Base-by-base conservation (phyloP, 2,113 vertebrate genomes). In the Tenrec ecaudatus region DNA sequence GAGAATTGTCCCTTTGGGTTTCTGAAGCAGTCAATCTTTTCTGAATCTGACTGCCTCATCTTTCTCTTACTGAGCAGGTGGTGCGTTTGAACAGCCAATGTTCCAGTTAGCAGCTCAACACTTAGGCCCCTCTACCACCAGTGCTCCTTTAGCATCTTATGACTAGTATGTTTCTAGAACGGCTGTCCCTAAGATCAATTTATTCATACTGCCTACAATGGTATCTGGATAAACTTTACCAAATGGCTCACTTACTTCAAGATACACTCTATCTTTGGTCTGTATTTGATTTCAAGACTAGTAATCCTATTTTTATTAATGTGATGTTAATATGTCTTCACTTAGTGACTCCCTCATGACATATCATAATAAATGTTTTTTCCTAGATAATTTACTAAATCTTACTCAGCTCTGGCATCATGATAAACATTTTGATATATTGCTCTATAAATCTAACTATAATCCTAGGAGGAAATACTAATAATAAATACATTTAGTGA, bases 401-500 rank as follows among this genome's bases (percentile, higher is more conserved):
- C 29, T 82, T 73, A 25, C 57, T 47, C 7, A 47, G 58, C 20
- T 27, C 71, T 20, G 36, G n/a, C 20, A 82, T 29, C 73, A 17
- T n/a, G 31, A 19, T 87, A 78, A 89, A 77, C n/a, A 8, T 47
- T 93, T 43, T 82, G 0, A 78, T 0, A 10, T 64, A 68, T 60
- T 38, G 8, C 22, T 84, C 58, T 19, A 17, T 60, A n/a, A 75
- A 14, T 36, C 8, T 7, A 23, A 82, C 5, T 29, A 78, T 20
- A 69, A 38, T 62, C 16, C 8, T 57, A 33, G 38, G 73, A 80
- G 5, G 1, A 38, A 64, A 2, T 23, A 53, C 17, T 87, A n/a
- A 58, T 83, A 89, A n/a, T 66, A 64, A 78, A 16, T 11, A 60
- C 23, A 87, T 77, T 87, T 91, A 84, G 47, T 8, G 95, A 38